These are phyloP conservation scores for Hipposideros larvatus DNA, from an alignment of 2,797 vertebrate species.

Conservation along the genomic window DNA sequence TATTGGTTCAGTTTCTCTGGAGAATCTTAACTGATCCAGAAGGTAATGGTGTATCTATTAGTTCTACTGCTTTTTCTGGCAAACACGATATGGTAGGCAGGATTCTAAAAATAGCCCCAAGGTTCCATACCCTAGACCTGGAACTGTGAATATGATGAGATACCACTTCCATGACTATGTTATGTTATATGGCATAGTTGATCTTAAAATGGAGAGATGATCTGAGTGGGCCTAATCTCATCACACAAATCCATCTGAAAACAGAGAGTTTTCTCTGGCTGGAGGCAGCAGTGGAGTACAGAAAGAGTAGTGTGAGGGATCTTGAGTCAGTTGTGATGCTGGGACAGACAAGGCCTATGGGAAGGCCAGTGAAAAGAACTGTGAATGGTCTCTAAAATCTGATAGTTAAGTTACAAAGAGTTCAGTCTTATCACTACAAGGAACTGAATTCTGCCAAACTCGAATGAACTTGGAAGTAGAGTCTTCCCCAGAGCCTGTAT, in stretches of 20 bases:
- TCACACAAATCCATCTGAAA: not conserved
- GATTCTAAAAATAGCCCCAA: conserved; percentile 7
- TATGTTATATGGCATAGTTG: not conserved
- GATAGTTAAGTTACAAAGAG: not conserved
- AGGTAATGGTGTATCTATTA: not conserved
- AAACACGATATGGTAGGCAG: not conserved
- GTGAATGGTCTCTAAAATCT: not conserved
- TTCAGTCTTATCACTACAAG: not conserved
- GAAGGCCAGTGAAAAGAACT: not conserved
- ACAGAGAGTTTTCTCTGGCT: not conserved
- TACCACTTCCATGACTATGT: not conserved
- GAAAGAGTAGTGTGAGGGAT: not conserved
- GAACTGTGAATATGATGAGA: not conserved
- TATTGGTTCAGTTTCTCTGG: not conserved
- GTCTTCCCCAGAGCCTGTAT: not conserved
- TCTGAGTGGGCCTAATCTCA: not conserved
- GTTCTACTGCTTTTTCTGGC: not conserved
- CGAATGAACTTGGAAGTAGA: not conserved
- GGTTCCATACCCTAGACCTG: not conserved
- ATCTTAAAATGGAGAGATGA: not conserved
- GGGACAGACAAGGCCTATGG: not conserved
- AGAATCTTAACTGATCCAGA: not conserved
- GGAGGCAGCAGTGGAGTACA: not conserved
- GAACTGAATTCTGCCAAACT: conserved; percentile 20
- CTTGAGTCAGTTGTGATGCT: not conserved